Conservation (phyloP, 2,113 vertebrate species). For the Rallus limicola region DNA sequence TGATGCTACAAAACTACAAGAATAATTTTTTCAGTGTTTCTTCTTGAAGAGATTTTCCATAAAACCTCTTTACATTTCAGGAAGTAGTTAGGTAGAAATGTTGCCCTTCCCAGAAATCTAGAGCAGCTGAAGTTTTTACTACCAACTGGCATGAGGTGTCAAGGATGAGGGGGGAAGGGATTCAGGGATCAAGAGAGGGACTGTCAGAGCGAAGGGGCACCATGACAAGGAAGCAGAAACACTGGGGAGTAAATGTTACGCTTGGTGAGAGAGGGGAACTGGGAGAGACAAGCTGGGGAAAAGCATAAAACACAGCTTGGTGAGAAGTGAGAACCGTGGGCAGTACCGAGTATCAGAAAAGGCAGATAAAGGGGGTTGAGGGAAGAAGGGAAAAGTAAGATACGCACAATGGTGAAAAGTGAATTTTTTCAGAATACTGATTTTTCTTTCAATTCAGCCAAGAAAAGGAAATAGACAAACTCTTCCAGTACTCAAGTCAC, state of each 20-base stretch:
- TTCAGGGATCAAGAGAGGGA: background rate
- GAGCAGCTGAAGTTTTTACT: background rate
- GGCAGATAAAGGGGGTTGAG: background rate
- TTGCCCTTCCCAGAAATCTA: background rate
- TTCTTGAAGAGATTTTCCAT: background rate
- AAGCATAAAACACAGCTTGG: background rate
- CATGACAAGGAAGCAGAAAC: background rate
- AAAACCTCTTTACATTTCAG: background rate
- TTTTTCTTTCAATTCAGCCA: background rate
- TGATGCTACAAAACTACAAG: background rate
- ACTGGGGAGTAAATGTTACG: background rate
- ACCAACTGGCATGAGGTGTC: background rate
- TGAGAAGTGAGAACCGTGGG: background rate
- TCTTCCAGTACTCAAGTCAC: background rate
- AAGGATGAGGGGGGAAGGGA: background rate
- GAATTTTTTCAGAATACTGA: background rate
- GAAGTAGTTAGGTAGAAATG: background rate
- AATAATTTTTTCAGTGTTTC: background rate
- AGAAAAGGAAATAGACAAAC: background rate
- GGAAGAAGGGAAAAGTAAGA: background rate
- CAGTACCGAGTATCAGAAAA: background rate
- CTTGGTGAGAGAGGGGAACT: background rate
- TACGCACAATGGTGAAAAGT: background rate
- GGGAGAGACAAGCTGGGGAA: background rate
- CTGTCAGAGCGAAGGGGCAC: background rate